Conservation (phyloP, 1,140 invertebrate species). For the Carposina sasakii region DNA sequence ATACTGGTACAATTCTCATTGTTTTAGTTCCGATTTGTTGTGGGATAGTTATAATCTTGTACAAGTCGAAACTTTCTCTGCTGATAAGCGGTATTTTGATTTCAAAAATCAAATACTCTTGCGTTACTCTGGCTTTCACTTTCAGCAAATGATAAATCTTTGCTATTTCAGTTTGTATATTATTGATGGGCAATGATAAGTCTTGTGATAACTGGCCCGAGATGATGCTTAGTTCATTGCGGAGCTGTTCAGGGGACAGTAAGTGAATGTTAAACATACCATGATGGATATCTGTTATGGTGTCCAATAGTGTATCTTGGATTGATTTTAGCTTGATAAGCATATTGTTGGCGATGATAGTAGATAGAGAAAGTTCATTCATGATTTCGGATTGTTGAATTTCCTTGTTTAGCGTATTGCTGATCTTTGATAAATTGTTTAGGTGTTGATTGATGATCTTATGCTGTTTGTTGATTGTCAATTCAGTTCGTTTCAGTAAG, state of each 20-base stretch:
- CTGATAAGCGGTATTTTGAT: constrained; percentile 1
- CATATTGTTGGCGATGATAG: constrained; percentile 15
- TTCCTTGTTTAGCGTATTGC: not conserved
- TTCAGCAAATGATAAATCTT: not conserved
- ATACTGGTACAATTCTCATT: not conserved
- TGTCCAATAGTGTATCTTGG: constrained; percentile 15
- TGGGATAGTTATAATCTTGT: not conserved
- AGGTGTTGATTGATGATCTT: constrained; percentile 15
- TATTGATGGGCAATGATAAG: constrained; percentile 15
- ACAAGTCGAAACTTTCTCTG: not conserved
- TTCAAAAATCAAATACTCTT: not conserved
- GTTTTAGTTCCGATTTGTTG: not conserved
- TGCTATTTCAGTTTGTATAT: not conserved
- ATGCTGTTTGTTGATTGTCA: constrained; percentile 9
- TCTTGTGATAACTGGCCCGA: constrained; percentile 15
- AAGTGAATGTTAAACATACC: constrained; percentile 20
- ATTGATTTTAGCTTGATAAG: constrained; percentile 12
- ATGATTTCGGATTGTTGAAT: constrained; percentile 10
- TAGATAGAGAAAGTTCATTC: constrained; percentile 12
- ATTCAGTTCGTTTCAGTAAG: constrained; percentile 12
- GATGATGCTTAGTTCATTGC: constrained; percentile 11
- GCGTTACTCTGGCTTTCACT: constrained; percentile 1
- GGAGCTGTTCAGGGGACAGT: constrained; percentile 15
- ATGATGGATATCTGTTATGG: constrained; percentile 19
- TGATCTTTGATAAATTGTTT: not conserved